Base-by-base conservation (phyloP, 2,113 vertebrate species). In the Sarotherodon lohbergeri region DNA sequence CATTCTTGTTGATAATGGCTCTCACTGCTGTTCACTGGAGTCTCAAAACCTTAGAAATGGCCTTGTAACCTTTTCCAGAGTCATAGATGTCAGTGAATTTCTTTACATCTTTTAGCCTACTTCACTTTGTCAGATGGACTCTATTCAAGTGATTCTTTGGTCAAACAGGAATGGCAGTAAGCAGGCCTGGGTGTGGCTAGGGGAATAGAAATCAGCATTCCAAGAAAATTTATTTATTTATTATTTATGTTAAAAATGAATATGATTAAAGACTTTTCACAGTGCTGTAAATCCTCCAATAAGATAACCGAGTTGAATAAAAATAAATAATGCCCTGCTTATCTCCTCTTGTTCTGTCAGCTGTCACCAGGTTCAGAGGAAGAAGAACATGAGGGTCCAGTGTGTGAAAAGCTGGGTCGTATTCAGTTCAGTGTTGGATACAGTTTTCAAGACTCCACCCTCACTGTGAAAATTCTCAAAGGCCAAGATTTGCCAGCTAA, bases 341-440 rank as follows among this genome's bases (percentile, higher is more conserved):
- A 14, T 36, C 2, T 54, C 5, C 43, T 24, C 7, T 66, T 50
- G n/a, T 41, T 41, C 56, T 90, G 12, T 85, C 91, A 99, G 98
- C 95, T 99, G 82, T 99, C 99, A 85, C 99, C 99, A 2, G 98
- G 98, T 85, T 99, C 98, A 0, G 98, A 99, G 94, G 98, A 99
- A 1, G 98, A 99, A 19, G 98, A 97, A 3, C 98, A 99, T 0
- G 99, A 99, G 52, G 98, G 97, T 76, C 86, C 97, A 55, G 97
- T 97, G 91, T 95, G 97, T 68, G 98, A 99, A 96, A 99, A 98
- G 92, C 96, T 99, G 90, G 99, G 99, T 82, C 97, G 98, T 80
- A 98, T 99, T 95, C 99, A 99, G 96, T 99, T 99, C 95, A 99
- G 98, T 3, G 98, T 99, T 0, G 99, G 99, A 86, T 99, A 99